phyloP scores from a whole-genome alignment of 2,888 invertebrate genomes.

The Tenthredo notha region DNA sequence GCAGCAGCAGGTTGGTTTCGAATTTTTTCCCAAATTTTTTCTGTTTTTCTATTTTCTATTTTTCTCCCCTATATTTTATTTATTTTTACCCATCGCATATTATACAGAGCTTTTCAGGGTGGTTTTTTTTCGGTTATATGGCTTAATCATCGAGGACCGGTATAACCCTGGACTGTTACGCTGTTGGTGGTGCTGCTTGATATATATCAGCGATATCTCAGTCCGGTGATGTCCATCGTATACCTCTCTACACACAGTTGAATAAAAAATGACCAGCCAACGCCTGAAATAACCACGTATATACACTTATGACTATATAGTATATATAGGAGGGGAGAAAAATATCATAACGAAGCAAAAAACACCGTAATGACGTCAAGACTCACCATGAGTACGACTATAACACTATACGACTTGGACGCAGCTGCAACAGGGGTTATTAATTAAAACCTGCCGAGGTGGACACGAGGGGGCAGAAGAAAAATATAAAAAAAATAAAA shows the following conservation, averaged over 20 bases:
- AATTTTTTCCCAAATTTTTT: no score
- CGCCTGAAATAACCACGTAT: background rate
- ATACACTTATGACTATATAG: no score
- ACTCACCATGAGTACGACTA: slow-evolving; percentile 58
- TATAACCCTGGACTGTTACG: slow-evolving; percentile 57
- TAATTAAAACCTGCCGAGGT: slow-evolving; percentile 70
- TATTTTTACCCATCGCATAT: no score
- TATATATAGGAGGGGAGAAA: background rate
- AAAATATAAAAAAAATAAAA: no score
- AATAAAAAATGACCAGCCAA: slow-evolving; percentile 51
- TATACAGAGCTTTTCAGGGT: no score
- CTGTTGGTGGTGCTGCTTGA: slow-evolving; percentile 73
- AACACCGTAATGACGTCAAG: slow-evolving; percentile 74
- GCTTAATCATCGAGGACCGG: slow-evolving; percentile 69
- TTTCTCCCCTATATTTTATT: no score
- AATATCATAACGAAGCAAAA: slow-evolving; percentile 63
- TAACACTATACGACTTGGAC: background rate
- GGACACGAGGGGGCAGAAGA: no score
- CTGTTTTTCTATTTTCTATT: no score
- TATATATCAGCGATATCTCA: slow-evolving; percentile 74
- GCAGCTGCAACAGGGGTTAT: slow-evolving; percentile 75
- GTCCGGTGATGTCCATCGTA: slow-evolving; percentile 50
- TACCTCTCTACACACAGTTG: background rate
- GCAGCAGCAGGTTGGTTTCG: no score
- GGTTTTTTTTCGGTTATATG: slow-evolving; percentile 62